These are phyloP conservation scores for Osmoderma eremita DNA, from an alignment of 2,888 invertebrate genomes.

Conservation along the genomic window DNA sequence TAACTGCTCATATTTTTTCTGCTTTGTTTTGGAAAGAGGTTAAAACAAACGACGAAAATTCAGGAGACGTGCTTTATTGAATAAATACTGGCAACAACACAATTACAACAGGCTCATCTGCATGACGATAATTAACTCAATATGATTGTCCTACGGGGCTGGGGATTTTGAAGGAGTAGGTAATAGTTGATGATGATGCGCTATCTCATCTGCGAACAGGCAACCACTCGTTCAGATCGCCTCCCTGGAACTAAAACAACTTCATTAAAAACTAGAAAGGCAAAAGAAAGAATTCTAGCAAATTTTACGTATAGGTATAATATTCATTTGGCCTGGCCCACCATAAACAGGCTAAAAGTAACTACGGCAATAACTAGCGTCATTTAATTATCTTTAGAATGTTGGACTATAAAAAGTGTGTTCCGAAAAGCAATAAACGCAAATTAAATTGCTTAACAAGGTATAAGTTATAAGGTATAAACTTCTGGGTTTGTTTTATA, in stretches of 20 bases:
- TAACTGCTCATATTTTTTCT: too few relatives aligned
- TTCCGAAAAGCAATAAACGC: slow-evolving; percentile 4
- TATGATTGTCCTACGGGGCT: slow-evolving; percentile 61
- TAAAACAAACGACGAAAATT: slow-evolving; percentile 24
- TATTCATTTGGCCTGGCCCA: not conserved
- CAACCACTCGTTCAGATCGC: slow-evolving; percentile 57
- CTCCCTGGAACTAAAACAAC: slow-evolving; percentile 57
- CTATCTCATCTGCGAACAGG: slow-evolving; percentile 59
- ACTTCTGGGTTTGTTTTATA: too few relatives aligned
- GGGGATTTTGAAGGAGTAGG: slow-evolving; percentile 50
- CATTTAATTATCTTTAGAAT: not conserved
- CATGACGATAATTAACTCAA: slow-evolving; percentile 51
- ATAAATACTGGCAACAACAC: slow-evolving; percentile 54
- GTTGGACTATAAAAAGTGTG: not conserved
- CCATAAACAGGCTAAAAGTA: not conserved
- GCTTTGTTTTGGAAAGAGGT: slow-evolving; percentile 24
- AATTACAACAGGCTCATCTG: slow-evolving; percentile 51
- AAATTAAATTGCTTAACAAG: slow-evolving; percentile 28
- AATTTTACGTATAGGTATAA: not conserved
- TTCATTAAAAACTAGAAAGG: slow-evolving; percentile 1
- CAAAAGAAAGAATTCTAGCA: slow-evolving; percentile 8
- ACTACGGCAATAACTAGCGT: not conserved
- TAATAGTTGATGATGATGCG: slow-evolving; percentile 43
- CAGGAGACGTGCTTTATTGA: slow-evolving; percentile 55
- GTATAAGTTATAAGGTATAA: too few relatives aligned